Percentiles rank a stretch among this genome's conserved stretches.
phyloP scores from a whole-genome alignment of 1,140 invertebrate genomes.

The Artemia franciscana region DNA sequence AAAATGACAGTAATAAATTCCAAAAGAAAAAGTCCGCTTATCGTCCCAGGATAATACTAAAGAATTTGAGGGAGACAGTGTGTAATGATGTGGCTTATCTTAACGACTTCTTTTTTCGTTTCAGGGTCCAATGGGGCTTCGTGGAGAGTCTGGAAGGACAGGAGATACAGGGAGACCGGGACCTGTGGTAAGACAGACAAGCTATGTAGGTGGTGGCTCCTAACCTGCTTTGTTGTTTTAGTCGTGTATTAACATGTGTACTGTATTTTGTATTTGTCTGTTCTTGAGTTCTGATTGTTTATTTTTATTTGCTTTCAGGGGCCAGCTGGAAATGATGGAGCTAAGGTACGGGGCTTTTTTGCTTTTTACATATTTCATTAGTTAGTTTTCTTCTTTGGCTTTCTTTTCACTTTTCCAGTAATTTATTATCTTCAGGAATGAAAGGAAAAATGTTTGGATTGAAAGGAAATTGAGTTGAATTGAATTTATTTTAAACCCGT shows the following conservation, averaged over 20 bases:
- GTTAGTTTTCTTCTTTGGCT: too few species aligned
- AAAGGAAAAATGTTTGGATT: too few species aligned
- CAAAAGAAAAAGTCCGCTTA: not conserved
- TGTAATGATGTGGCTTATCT: not conserved
- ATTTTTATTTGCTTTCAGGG: constrained; percentile 29
- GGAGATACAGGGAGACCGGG: constrained; percentile 50
- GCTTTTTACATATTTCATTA: too few species aligned
- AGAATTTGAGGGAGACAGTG: not conserved
- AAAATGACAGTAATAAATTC: not conserved
- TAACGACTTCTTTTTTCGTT: constrained; percentile 15
- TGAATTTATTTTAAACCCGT: too few species aligned
- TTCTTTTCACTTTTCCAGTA: too few species aligned
- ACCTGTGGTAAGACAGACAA: constrained; percentile 36
- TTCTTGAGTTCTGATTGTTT: not conserved
- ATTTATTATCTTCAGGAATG: too few species aligned
- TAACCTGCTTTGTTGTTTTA: not conserved
- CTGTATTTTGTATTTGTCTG: not conserved
- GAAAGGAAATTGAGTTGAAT: too few species aligned
- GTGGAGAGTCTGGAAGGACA: constrained; percentile 47
- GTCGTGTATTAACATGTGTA: not conserved
- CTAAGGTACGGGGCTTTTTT: constrained; percentile 31
- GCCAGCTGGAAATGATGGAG: constrained; percentile 41
- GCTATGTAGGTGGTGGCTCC: not conserved
- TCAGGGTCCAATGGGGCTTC: constrained; percentile 65
- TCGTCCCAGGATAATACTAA: not conserved